A percentile compares a stretch with the other conserved stretches of the same genome.
Conservation (phyloP, 2,797 vertebrate genomes). For the Cirrhinus mrigala region DNA sequence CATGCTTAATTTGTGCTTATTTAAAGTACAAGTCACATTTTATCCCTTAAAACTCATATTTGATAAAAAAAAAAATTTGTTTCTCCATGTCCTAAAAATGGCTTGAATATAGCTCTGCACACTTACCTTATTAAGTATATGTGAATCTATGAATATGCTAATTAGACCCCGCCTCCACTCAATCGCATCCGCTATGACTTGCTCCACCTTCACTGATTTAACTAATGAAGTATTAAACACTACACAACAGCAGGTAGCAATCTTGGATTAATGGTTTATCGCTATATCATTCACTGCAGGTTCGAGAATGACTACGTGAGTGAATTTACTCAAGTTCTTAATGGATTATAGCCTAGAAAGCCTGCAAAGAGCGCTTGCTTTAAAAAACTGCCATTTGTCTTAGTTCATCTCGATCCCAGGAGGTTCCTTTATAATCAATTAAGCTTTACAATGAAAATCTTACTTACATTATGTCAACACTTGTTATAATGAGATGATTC, state of each 20-base stretch:
- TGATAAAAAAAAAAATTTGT: background rate
- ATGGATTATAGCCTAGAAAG: background rate
- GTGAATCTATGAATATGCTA: no score
- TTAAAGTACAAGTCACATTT: no score
- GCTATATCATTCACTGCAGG: background rate
- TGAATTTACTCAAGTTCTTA: background rate
- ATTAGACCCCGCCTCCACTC: no score
- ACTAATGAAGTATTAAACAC: background rate
- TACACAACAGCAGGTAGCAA: background rate
- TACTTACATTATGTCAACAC: background rate
- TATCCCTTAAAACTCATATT: background rate
- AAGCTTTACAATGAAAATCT: background rate
- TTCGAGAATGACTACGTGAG: background rate
- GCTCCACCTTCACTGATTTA: background rate
- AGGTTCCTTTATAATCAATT: background rate
- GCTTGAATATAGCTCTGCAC: background rate
- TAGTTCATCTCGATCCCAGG: background rate
- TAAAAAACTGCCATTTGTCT: background rate
- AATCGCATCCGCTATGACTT: background rate
- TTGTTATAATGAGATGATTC: background rate
- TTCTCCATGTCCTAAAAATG: background rate
- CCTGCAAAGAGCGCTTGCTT: background rate
- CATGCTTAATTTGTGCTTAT: no score
- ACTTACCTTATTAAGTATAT: no score
- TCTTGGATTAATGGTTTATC: background rate